A percentile compares a stretch with the other conserved stretches of the same genome.
Conservation (phyloP, 2,113 vertebrate genomes). For the Paraplagusia blochii region DNA sequence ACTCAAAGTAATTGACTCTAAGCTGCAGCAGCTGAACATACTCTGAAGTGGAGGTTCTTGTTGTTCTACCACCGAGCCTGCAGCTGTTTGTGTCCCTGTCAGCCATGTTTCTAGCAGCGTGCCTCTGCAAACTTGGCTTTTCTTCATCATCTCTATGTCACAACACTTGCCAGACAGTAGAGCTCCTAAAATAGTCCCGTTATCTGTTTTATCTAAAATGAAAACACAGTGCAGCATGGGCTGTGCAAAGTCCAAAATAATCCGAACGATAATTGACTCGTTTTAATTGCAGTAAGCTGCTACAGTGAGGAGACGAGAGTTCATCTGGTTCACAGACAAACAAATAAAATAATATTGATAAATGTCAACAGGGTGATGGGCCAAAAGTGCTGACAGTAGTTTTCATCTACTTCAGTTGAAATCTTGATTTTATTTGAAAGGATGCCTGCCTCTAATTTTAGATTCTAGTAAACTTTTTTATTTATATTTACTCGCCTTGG, state of each 20-base stretch:
- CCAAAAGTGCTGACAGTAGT: not conserved
- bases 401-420: constrained; percentile 1
- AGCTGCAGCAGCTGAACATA: not conserved
- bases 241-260: constrained; percentile 20
- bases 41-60: constrained; percentile 21
- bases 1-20: too few relatives aligned
- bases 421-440: not conserved
- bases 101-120: constrained; percentile 26
- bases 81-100: constrained; percentile 28
- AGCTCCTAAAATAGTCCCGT: constrained; percentile 36
- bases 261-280: constrained; percentile 7
- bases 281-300: constrained; percentile 24
- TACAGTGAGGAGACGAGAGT: constrained; percentile 6
- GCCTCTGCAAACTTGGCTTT: constrained; percentile 14
- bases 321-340: constrained; percentile 10
- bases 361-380: not conserved
- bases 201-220: constrained; percentile 39
- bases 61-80: constrained; percentile 19
- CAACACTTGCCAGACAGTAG: constrained; percentile 32
- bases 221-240: constrained; percentile 30
- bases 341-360: not conserved
- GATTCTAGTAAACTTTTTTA: not conserved
- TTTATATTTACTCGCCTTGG: constrained; percentile 78
- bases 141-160: constrained; percentile 1
- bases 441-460: constrained; percentile 6